phyloP scores from a whole-genome alignment of 2,888 invertebrate species.

The Campoletis raptor region DNA sequence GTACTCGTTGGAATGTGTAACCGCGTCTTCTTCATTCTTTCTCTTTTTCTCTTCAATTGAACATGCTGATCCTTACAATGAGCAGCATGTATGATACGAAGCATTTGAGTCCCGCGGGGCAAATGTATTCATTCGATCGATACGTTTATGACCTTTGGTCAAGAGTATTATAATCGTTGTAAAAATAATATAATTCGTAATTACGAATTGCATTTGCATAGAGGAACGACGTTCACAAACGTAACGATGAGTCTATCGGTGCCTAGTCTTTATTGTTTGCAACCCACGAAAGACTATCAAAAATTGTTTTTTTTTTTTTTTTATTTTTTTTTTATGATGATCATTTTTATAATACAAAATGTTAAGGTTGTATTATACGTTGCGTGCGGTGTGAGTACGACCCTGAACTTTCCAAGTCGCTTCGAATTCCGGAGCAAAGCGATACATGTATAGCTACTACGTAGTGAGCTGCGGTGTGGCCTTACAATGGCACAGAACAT shows the following conservation, averaged over 20 bases:
- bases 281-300: background rate
- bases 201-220: slow-evolving; percentile 42
- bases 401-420: slow-evolving; percentile 82
- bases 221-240: background rate
- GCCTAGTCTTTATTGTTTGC: slow-evolving; percentile 4
- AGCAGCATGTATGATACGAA: slow-evolving; percentile 29
- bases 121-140: slow-evolving; percentile 61
- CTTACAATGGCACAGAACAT: slow-evolving; percentile 45
- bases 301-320: background rate
- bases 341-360: slow-evolving; percentile 43
- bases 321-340: slow-evolving; percentile 20
- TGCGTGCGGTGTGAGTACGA: slow-evolving; percentile 67
- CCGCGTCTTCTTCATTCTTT: slow-evolving; percentile 51
- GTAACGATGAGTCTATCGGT: slow-evolving; percentile 21
- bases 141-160: slow-evolving; percentile 67
- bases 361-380: slow-evolving; percentile 26
- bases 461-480: slow-evolving; percentile 37
- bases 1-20: slow-evolving; percentile 55
- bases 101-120: slow-evolving; percentile 35
- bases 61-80: slow-evolving; percentile 55
- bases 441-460: slow-evolving; percentile 56
- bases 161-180: slow-evolving; percentile 55
- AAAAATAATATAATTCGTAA: slow-evolving; percentile 49
- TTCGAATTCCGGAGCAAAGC: slow-evolving; percentile 79
- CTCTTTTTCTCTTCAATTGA: slow-evolving; percentile 44